phyloP scores from a whole-genome alignment of 2,888 invertebrate species.

The Elysia crispata region DNA sequence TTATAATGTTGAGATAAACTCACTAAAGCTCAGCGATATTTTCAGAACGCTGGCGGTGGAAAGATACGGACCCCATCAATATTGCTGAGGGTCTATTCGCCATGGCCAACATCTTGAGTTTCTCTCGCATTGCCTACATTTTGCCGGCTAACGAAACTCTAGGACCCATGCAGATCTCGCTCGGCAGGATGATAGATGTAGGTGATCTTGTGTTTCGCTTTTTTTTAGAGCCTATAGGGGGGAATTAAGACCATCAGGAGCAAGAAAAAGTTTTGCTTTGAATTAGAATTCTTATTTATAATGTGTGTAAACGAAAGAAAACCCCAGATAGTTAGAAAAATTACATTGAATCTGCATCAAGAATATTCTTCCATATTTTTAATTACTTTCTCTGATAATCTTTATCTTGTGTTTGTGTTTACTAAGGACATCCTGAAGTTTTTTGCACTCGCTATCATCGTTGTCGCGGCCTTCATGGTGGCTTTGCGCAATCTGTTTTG shows the following conservation, averaged over 20 bases:
- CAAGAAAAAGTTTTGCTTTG: no score
- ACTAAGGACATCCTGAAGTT: constrained; percentile 72
- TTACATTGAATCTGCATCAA: no score
- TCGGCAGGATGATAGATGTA: constrained; percentile 72
- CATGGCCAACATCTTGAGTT: constrained; percentile 72
- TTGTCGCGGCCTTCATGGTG: constrained; percentile 73
- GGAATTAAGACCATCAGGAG: no score
- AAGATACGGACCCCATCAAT: constrained; percentile 67
- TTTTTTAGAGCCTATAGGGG: no score
- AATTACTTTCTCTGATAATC: no score
- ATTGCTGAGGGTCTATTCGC: constrained; percentile 71
- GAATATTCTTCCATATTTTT: constrained; percentile 18
- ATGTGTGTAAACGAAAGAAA: no score
- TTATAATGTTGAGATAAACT: no score
- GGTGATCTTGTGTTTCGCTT: background rate
- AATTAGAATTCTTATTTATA: no score
- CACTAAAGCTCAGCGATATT: background rate
- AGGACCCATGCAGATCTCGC: constrained; percentile 73
- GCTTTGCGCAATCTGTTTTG: constrained; percentile 75
- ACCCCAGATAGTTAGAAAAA: no score
- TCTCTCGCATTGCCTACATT: constrained; percentile 69
- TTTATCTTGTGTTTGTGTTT: constrained; percentile 32
- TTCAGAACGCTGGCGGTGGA: constrained; percentile 71
- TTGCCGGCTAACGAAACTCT: constrained; percentile 70
- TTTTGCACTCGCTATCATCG: constrained; percentile 63